phyloP scores from a whole-genome alignment of 1,140 invertebrate genomes.

The Drosophila tristis region DNA sequence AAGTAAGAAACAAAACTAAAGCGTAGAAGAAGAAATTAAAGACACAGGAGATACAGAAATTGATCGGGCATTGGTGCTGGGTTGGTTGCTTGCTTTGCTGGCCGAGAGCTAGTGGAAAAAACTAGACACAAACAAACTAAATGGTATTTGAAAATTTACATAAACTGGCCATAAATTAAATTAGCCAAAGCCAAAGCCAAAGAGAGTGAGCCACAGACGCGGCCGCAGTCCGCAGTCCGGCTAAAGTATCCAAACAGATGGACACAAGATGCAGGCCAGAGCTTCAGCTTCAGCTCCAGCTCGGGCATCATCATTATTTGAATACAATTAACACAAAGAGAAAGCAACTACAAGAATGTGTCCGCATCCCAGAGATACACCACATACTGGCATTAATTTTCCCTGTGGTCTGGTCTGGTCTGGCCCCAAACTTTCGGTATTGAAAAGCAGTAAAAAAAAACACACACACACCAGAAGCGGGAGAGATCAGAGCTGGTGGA shows the following conservation, averaged over 20 bases:
- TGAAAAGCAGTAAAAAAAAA: slow-evolving; percentile 53
- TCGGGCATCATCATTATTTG: slow-evolving; percentile 74
- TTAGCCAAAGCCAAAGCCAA: slow-evolving; percentile 45
- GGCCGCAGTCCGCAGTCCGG: too few relatives aligned
- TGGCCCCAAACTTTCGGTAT: slow-evolving; percentile 48
- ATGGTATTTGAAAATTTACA: slow-evolving; percentile 75
- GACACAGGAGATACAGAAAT: slow-evolving; percentile 56
- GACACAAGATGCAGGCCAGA: slow-evolving; percentile 55
- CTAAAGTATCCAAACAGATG: slow-evolving; percentile 29
- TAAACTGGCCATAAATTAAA: slow-evolving; percentile 81
- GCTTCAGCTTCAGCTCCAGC: slow-evolving; percentile 22
- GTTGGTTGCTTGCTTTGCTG: too few relatives aligned
- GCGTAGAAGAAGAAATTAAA: slow-evolving; percentile 44
- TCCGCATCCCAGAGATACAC: slow-evolving; percentile 45
- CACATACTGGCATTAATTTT: slow-evolving; percentile 60
- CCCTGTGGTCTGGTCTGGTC: slow-evolving; percentile 27
- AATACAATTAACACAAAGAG: slow-evolving; percentile 80
- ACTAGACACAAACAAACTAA: slow-evolving; percentile 46
- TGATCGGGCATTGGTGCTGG: slow-evolving; percentile 34
- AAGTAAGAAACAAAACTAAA: slow-evolving; percentile 33
- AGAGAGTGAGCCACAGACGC: not conserved
- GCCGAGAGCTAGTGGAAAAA: not conserved
- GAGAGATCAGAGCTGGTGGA: slow-evolving; percentile 51
- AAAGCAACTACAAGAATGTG: slow-evolving; percentile 66
- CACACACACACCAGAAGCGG: slow-evolving; percentile 2